Base-by-base conservation (phyloP, 30 jellyfish, hydroid and myxozoan genomes). In the Cassiopea andromeda region DNA sequence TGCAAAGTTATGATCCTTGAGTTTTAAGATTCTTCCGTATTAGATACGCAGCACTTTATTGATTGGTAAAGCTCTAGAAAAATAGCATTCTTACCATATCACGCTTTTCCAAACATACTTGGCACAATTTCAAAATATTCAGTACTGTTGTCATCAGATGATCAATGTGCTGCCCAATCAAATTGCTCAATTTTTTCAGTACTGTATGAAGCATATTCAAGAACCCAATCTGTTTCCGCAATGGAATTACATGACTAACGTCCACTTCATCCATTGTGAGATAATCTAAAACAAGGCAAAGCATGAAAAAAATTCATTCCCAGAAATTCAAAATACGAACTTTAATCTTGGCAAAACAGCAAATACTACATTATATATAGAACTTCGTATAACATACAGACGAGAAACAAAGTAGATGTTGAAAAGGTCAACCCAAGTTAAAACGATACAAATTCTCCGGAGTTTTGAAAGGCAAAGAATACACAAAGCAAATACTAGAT, bases 141-240 rank as follows among this genome's bases (percentile, higher is more conserved):
- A 94, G 87, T 46, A 94, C 6, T 5, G 88, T 90, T 44, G 54
- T 74, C 70, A 90, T 58, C 71, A 94, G 83, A 43, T 60, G 87
- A 16, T 78, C 78, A 38, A 85, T 90, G 68, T 76, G 94, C 43
- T 89, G 88, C 9, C 45, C 57, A 49, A 88, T 73, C 69, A 61
- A 47, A 50, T 61, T 86, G 80, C 83, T 80, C 74, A 94, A 89
- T n/a, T 96, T 85, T 14, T 93, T 73, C 67, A 94, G 69, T 16
- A 94, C 74, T 44, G 89, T 83, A 44, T 91, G 89, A 73, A 94
- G 87, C 98, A 94, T 94, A 69, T 90, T 85, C 66, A 90, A 83
- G 76, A 90, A 94, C 46, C 97, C 97, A 46, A 85, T 76, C 82
- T 94, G 98, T 71, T 84, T 87, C 44, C 93, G 91, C 54, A 94